Evolutionary conservation across 2,113 vertebrate genomes (phyloP), one percentile per base, ranked within the genome.

Genomic region (Callospermophilus lateralis): DNA sequence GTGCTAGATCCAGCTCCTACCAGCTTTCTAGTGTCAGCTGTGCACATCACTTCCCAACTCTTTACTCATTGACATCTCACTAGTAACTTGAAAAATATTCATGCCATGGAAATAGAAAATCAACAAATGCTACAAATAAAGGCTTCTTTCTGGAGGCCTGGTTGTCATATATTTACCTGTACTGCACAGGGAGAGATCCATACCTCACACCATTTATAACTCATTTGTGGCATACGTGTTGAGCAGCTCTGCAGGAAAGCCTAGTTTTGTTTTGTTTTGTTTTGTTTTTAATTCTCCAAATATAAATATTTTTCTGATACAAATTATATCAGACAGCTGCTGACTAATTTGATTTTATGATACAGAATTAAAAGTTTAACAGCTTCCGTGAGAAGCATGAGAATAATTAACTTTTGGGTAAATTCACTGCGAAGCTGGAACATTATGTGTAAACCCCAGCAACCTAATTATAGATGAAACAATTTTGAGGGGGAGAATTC

Each of bases 291-390:
- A 48, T 9, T n/a, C 45, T 77, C n/a, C 58, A 55, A 55, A 28
- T 84, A 72, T 28, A n/a, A 73, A 37, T 61, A 70, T 6, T 70
- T 67, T 86, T 78, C 63, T 45, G 48, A 67, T 58, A 45, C 42
- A 86, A 77, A 78, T 93, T 86, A 48, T 48, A 58, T 26, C 91
- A 86, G 68, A 53, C 48, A 93, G 63, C 30, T 87, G 84, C 63
- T 84, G 55, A 51, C 70, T 93, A 86, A 78, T 86, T 86, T 68
- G 30, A 86, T 84, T 84, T 73, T 65, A 73, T 63, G 22, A 58
- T 20, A 8, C 55, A 79, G 37, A 79, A 87, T 61, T n/a, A 89
- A 81, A 81, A 63, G 72, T 63, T 30, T 88, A 80, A 74, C 79
- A 61, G 28, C 20, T 81, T 89, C 63, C 78, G 37, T 51, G 39